Percentiles rank a stretch among this genome's conserved stretches.
Conservation (phyloP, 2,113 vertebrate genomes). For the Delphinus delphis region DNA sequence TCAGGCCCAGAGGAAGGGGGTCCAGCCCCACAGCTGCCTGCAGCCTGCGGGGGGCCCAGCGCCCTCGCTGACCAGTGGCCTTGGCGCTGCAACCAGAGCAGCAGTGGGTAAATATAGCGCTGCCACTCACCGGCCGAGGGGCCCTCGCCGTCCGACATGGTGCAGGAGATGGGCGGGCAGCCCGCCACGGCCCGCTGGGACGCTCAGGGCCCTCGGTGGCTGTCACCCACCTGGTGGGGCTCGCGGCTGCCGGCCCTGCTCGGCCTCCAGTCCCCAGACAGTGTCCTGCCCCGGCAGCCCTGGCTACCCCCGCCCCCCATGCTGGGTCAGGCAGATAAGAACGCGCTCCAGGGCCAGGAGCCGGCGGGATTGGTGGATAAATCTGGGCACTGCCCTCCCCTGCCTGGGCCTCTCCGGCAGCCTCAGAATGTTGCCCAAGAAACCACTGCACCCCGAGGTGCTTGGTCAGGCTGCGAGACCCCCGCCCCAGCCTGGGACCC, state of each 20-base stretch:
- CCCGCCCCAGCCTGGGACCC: not conserved
- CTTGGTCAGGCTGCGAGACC: not conserved
- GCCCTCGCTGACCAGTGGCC: not conserved
- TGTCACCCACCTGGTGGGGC: conserved; percentile 48
- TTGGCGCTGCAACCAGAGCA: conserved; percentile 80
- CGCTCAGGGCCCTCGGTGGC: not conserved
- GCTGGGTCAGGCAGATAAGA: conserved; percentile 89
- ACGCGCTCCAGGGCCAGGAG: conserved; percentile 85
- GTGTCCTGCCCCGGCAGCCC: conserved; percentile 38
- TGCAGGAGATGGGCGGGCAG: conserved; percentile 68
- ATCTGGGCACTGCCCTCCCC: conserved; percentile 91
- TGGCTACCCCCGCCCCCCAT: conserved; percentile 68
- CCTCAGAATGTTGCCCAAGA: conserved; percentile 8
- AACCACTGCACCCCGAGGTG: not conserved
- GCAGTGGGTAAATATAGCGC: conserved; percentile 86
- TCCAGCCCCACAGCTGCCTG: conserved; percentile 15
- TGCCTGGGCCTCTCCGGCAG: conserved; percentile 80
- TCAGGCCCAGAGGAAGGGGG: not conserved
- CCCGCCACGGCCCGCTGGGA: conserved; percentile 16
- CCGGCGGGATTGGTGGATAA: conserved; percentile 94
- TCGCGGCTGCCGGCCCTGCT: not conserved
- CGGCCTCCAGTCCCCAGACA: not conserved
- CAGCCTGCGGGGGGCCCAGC: not conserved
- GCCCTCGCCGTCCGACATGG: conserved; percentile 97
- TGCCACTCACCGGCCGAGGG: conserved; percentile 92